Percentiles rank a stretch among this genome's conserved stretches.
These are phyloP conservation scores for Petrocephalus schoutedeni DNA, from an alignment of 2,797 vertebrate species.

Conservation along the genomic window DNA sequence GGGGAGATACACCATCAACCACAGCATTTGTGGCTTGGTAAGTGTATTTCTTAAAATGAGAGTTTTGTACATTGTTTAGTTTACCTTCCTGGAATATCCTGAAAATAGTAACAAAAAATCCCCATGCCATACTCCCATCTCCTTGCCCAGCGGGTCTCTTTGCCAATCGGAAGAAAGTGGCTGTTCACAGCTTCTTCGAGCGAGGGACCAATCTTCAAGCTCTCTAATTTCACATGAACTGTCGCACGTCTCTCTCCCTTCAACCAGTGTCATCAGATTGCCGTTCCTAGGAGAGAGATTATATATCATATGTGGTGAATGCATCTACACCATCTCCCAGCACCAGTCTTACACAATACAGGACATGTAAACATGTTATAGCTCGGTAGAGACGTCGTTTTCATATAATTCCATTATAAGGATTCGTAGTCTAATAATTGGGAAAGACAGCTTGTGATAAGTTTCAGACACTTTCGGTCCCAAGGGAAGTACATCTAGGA, in stretches of 20 bases:
- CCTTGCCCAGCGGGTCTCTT: not conserved
- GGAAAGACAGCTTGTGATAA: not conserved
- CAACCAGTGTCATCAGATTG: not conserved
- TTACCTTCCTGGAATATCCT: not conserved
- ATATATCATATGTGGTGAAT: not conserved
- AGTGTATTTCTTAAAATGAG: not conserved
- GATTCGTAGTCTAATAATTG: not conserved
- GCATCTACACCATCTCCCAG: not conserved
- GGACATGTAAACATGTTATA: not conserved
- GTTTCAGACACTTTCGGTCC: not conserved
- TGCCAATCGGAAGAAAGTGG: not conserved
- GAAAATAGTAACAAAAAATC: not conserved
- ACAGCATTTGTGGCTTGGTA: too few species aligned
- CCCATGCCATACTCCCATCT: not conserved
- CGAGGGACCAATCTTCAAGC: not conserved
- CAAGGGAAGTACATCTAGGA: not conserved
- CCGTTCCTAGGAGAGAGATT: not conserved
- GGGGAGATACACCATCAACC: not conserved
- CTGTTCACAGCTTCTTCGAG: not conserved
- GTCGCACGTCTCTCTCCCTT: not conserved
- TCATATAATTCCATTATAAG: not conserved
- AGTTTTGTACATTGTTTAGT: not conserved
- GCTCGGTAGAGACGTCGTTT: not conserved
- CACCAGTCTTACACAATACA: not conserved
- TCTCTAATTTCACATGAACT: not conserved